These are phyloP conservation scores for Agrotis ipsilon DNA, from an alignment of 2,888 invertebrate species.

Conservation along the genomic window DNA sequence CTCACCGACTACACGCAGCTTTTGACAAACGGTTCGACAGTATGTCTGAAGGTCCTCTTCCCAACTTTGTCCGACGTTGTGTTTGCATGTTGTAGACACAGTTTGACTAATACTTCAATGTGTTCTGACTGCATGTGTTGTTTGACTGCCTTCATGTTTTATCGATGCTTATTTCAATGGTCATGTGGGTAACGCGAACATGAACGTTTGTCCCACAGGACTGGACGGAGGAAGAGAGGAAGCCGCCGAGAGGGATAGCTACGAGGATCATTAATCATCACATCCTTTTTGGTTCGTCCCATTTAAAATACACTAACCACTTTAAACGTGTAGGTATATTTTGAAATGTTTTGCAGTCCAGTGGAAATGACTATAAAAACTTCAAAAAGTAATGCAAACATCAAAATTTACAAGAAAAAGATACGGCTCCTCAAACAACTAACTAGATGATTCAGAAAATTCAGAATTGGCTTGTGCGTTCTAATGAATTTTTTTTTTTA, in stretches of 20 bases:
- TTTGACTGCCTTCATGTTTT: constrained; percentile 48
- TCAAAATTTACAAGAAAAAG: neutral
- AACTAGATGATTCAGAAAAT: neutral
- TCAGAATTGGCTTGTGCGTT: constrained; percentile 6
- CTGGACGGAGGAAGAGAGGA: constrained; percentile 90
- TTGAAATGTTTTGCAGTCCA: constrained; percentile 8
- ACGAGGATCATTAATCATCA: constrained; percentile 91
- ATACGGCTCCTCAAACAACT: neutral
- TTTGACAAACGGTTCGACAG: constrained; percentile 36
- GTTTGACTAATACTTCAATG: constrained; percentile 56
- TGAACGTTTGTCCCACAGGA: constrained; percentile 79
- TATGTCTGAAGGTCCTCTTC: constrained; percentile 39
- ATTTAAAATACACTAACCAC: constrained; percentile 41
- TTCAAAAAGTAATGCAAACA: neutral
- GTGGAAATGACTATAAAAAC: neutral
- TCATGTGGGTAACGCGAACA: constrained; percentile 58
- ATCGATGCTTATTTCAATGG: constrained; percentile 37
- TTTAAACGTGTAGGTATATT: constrained; percentile 19
- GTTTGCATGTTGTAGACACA: constrained; percentile 68
- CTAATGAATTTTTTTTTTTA: neutral
- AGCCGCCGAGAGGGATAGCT: constrained; percentile 89
- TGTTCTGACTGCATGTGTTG: constrained; percentile 60
- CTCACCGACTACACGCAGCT: constrained; percentile 43
- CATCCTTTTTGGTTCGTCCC: constrained; percentile 87
- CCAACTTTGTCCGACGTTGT: constrained; percentile 46